Evolutionary conservation across 2,888 invertebrate species (phyloP).

Genomic region (Synanthedon andrenaeformis): DNA sequence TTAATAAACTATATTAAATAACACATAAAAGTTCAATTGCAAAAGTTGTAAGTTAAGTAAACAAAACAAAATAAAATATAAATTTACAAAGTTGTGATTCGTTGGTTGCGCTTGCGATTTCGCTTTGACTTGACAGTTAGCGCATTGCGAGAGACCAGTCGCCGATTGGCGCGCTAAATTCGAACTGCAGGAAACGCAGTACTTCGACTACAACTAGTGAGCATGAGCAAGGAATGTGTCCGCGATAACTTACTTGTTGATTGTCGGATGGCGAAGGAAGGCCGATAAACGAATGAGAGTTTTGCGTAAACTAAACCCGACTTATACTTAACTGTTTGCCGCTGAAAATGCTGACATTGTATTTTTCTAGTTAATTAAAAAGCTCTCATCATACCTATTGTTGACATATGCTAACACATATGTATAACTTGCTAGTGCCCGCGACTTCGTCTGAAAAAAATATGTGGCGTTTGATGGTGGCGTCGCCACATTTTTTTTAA

Average conservation of each 20-base stretch:
- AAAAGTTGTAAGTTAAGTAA: conserved; percentile 12
- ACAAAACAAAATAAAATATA: conserved; percentile 17
- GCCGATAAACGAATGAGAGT: too few relatives aligned
- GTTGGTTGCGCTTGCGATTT: conserved; percentile 35
- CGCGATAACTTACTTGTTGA: conserved; percentile 8
- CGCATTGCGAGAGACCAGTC: conserved; percentile 18
- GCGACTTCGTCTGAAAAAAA: too few relatives aligned
- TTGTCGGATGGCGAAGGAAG: too few relatives aligned
- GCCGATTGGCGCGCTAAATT: conserved; percentile 51
- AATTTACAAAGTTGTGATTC: conserved; percentile 11
- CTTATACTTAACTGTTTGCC: too few relatives aligned
- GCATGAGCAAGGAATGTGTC: conserved; percentile 10
- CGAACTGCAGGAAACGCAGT: conserved; percentile 31
- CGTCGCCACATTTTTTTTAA: too few relatives aligned
- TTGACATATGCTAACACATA: too few relatives aligned
- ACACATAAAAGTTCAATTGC: conserved; percentile 6
- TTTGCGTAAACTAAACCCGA: too few relatives aligned
- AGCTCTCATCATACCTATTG: too few relatives aligned
- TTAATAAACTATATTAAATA: neutral
- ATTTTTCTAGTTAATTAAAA: too few relatives aligned
- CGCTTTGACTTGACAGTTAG: conserved; percentile 17
- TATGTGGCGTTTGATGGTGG: too few relatives aligned
- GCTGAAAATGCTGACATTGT: too few relatives aligned
- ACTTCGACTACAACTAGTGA: conserved; percentile 1
- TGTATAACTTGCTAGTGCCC: too few relatives aligned